A percentile compares a stretch with the other conserved stretches of the same genome.
These are phyloP conservation scores for Petroica traversi DNA, from an alignment of 2,113 vertebrate species.

Conservation along the genomic window DNA sequence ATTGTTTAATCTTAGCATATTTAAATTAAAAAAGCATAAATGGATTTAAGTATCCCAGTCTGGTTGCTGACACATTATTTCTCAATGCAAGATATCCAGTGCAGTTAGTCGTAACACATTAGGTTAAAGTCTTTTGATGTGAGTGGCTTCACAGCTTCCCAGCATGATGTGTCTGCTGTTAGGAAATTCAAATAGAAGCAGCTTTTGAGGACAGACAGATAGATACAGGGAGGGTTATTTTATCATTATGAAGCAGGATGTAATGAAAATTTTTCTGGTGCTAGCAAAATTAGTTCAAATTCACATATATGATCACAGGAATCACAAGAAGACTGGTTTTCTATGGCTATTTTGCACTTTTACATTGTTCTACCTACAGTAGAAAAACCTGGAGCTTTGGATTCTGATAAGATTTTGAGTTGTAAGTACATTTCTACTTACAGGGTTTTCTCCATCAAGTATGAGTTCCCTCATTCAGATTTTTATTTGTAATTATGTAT, in stretches of 20 bases:
- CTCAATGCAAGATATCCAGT: not conserved
- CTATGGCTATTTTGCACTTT: not conserved
- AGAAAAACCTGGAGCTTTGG: not conserved
- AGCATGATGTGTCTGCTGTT: not conserved
- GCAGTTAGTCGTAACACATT: not conserved
- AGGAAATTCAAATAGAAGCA: not conserved
- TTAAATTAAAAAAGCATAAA: not conserved
- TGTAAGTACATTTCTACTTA: not conserved
- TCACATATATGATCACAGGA: not conserved
- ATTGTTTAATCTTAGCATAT: not conserved
- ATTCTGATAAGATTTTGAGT: not conserved
- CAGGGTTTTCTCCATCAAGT: not conserved
- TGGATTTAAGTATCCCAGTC: not conserved
- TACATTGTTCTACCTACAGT: not conserved
- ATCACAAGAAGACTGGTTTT: not conserved
- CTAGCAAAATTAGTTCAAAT: not conserved
- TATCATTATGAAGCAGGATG: not conserved
- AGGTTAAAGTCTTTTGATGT: not conserved
- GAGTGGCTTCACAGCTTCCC: not conserved
- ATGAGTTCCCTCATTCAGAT: not conserved
- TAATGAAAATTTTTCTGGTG: not conserved
- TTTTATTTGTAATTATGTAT: not conserved
- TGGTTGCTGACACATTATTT: not conserved
- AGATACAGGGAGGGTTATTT: not conserved
- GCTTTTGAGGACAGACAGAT: not conserved